Evolutionary conservation across 2,888 invertebrate species (phyloP).

Genomic region (Patella ulyssiponensis): DNA sequence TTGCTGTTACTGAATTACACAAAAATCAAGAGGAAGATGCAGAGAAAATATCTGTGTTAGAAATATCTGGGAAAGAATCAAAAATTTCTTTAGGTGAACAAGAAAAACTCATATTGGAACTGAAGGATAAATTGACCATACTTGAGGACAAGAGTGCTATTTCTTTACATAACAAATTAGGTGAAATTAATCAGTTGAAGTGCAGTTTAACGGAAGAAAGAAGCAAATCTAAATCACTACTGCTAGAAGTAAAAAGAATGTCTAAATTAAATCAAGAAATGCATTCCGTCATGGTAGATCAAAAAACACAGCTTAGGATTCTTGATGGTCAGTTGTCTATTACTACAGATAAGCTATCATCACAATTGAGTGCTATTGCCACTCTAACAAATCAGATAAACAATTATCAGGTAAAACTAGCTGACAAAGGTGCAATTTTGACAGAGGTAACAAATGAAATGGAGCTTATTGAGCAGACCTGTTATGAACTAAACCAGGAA

Average conservation of each 20-base stretch:
- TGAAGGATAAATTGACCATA: slow-evolving; percentile 4
- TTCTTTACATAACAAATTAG: too few relatives aligned
- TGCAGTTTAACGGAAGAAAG: too few relatives aligned
- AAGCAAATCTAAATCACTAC: too few relatives aligned
- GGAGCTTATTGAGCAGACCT: slow-evolving; percentile 33
- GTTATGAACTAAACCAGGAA: slow-evolving; percentile 30
- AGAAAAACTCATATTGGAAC: slow-evolving; percentile 11
- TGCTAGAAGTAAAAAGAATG: too few relatives aligned
- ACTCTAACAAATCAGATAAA: not conserved
- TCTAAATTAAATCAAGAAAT: too few relatives aligned
- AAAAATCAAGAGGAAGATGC: not conserved
- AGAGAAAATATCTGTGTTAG: not conserved
- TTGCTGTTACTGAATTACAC: not conserved
- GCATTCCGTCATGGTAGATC: too few relatives aligned
- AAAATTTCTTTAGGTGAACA: not conserved
- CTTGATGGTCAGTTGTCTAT: not conserved
- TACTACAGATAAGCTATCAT: not conserved
- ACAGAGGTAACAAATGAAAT: slow-evolving; percentile 29
- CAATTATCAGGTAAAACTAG: slow-evolving; percentile 27
- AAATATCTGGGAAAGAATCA: not conserved
- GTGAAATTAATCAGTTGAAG: too few relatives aligned
- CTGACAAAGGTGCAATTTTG: slow-evolving; percentile 31
- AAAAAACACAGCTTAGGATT: not conserved
- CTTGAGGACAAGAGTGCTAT: too few relatives aligned
- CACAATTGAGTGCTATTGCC: not conserved